phyloP scores from a whole-genome alignment of 53 echinoderm and acorn worm species.

The Apostichopus leukothele region DNA sequence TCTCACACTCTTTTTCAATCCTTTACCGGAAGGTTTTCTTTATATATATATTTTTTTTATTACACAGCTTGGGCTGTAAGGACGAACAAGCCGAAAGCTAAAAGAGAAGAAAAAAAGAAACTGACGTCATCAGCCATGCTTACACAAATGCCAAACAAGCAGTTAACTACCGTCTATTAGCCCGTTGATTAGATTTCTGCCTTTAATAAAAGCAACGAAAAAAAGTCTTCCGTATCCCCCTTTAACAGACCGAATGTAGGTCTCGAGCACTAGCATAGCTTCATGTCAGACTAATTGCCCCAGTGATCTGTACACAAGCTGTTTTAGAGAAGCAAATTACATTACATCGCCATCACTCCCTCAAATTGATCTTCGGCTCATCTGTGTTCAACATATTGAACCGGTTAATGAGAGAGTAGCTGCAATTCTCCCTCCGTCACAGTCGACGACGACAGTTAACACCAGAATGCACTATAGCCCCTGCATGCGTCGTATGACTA shows the following conservation, averaged over 20 bases:
- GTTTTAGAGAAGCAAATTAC: slow-evolving; percentile 43
- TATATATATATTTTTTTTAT: too few relatives aligned
- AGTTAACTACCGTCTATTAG: slow-evolving; percentile 20
- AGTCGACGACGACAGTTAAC: background rate
- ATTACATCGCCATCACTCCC: slow-evolving; percentile 36
- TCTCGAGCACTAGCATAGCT: slow-evolving; percentile 28
- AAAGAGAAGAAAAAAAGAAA: too few relatives aligned
- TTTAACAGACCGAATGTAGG: slow-evolving; percentile 38
- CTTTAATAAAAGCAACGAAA: slow-evolving; percentile 13
- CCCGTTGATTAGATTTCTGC: slow-evolving; percentile 28
- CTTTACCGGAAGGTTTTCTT: too few relatives aligned
- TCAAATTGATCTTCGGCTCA: slow-evolving; percentile 34
- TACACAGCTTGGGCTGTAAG: too few relatives aligned
- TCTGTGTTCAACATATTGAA: slow-evolving; percentile 31
- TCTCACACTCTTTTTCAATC: too few relatives aligned
- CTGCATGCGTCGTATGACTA: too few relatives aligned
- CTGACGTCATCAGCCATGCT: background rate
- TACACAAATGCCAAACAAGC: background rate
- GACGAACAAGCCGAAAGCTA: too few relatives aligned
- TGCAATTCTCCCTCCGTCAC: background rate
- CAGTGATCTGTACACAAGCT: slow-evolving; percentile 43
- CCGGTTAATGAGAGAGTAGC: slow-evolving; percentile 27
- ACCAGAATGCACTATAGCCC: too few relatives aligned
- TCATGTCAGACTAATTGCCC: slow-evolving; percentile 42
- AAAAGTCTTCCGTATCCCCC: slow-evolving; percentile 5